phyloP scores from a whole-genome alignment of 1,140 invertebrate genomes.

The Phymastichus coffea region DNA sequence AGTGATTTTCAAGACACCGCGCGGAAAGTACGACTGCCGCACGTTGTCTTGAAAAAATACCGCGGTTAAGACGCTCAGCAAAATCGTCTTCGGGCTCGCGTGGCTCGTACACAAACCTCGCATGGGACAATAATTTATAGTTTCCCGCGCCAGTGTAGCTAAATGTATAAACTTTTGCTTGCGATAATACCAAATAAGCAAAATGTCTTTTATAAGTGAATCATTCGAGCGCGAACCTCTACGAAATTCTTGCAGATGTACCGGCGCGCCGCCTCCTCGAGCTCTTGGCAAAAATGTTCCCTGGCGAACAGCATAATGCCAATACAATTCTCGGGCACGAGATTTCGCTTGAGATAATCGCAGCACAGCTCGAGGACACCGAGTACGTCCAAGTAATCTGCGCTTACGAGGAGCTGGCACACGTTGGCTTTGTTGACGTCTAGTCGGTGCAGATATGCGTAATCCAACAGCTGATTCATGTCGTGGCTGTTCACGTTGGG shows the following conservation, averaged over 20 bases:
- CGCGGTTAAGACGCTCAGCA: too few relatives aligned
- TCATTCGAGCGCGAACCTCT: conserved; percentile 51
- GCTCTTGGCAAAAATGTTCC: conserved; percentile 69
- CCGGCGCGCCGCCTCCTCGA: conserved; percentile 67
- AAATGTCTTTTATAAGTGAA: neutral
- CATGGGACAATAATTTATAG: too few relatives aligned
- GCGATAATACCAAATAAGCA: too few relatives aligned
- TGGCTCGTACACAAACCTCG: too few relatives aligned
- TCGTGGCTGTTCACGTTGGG: conserved; percentile 74
- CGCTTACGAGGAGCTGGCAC: conserved; percentile 70
- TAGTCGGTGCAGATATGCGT: conserved; percentile 74
- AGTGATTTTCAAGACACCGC: too few relatives aligned
- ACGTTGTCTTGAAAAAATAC: too few relatives aligned
- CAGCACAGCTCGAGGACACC: conserved; percentile 77
- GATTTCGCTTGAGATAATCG: conserved; percentile 65
- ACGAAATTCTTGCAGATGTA: conserved; percentile 76
- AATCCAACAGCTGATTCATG: conserved; percentile 75
- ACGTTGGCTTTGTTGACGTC: conserved; percentile 76
- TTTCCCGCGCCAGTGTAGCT: too few relatives aligned
- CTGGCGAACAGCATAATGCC: conserved; percentile 78
- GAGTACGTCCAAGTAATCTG: conserved; percentile 78
- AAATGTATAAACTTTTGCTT: too few relatives aligned
- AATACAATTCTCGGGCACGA: conserved; percentile 77
- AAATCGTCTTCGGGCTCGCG: too few relatives aligned
- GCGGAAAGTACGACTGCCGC: too few relatives aligned